A percentile compares a stretch with the other conserved stretches of the same genome.
Evolutionary conservation across 2,888 invertebrate species (phyloP).

Genomic region (Pelosia muscerda): DNA sequence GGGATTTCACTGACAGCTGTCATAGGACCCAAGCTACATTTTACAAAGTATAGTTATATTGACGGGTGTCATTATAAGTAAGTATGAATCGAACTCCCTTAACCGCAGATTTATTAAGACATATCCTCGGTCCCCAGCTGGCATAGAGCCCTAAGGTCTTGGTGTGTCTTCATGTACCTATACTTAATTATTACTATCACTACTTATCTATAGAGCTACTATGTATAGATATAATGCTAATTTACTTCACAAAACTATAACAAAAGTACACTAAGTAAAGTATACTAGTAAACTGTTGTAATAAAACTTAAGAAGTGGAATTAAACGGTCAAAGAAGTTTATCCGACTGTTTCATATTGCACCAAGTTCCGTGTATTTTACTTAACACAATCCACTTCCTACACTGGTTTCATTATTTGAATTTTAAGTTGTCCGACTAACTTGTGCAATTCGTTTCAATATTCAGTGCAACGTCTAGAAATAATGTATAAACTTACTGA

Average conservation of each 20-base stretch:
- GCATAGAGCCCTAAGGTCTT: too few relatives aligned
- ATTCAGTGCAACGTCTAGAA: conserved; percentile 68
- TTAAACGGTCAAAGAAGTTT: conserved; percentile 55
- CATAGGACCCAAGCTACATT: too few relatives aligned
- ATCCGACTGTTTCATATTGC: conserved; percentile 43
- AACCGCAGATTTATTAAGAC: too few relatives aligned
- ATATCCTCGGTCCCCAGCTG: too few relatives aligned
- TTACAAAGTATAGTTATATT: too few relatives aligned
- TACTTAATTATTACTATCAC: background rate
- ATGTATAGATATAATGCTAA: background rate
- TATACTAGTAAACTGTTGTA: conserved; percentile 18
- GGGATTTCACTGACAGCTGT: too few relatives aligned
- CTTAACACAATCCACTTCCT: conserved; percentile 67
- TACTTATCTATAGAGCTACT: too few relatives aligned
- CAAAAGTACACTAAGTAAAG: conserved; percentile 18
- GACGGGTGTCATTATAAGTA: too few relatives aligned
- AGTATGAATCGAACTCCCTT: too few relatives aligned
- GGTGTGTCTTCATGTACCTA: background rate
- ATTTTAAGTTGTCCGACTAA: conserved; percentile 69
- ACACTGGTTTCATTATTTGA: conserved; percentile 74
- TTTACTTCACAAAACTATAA: conserved; percentile 12
- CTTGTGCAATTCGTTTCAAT: conserved; percentile 78
- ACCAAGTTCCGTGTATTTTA: conserved; percentile 64
- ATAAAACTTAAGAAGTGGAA: conserved; percentile 51
- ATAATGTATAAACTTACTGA: conserved; percentile 66